Conservation (phyloP, 2,113 vertebrate genomes). For the Ophthalmolycus amberensis region DNA sequence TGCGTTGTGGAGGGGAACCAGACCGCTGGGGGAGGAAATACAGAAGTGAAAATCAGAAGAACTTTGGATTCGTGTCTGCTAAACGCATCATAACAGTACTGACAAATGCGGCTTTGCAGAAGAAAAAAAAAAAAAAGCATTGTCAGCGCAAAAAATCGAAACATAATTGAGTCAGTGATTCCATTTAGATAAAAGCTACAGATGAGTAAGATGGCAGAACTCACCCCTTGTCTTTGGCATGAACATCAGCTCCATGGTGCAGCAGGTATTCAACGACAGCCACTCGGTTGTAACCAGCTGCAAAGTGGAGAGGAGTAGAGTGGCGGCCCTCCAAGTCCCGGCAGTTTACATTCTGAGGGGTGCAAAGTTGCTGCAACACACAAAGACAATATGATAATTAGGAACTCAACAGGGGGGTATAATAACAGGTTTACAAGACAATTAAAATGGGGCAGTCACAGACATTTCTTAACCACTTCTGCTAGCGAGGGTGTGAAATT, state of each 20-base stretch:
- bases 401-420: neutral
- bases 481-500: neutral
- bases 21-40: slow-evolving; percentile 82
- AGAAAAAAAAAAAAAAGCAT: neutral
- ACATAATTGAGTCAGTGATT: neutral
- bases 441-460: neutral
- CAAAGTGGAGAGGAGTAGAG: slow-evolving; percentile 97
- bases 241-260: slow-evolving; percentile 97
- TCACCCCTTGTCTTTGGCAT: slow-evolving; percentile 99
- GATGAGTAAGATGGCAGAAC: neutral
- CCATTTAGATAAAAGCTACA: neutral
- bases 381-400: slow-evolving; percentile 7
- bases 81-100: neutral
- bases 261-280: slow-evolving; percentile 96
- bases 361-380: slow-evolving; percentile 93
- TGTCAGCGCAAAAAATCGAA: neutral
- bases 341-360: slow-evolving; percentile 98
- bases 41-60: neutral
- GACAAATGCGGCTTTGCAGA: neutral
- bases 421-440: neutral
- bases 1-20: slow-evolving; percentile 98
- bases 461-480: neutral
- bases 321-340: slow-evolving; percentile 97
- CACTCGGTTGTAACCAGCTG: slow-evolving; percentile 96
- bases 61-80: too few species aligned